A percentile compares a stretch with the other conserved stretches of the same genome.
Conservation (phyloP, 2,888 invertebrate genomes). For the Temnothorax unifasciatus region DNA sequence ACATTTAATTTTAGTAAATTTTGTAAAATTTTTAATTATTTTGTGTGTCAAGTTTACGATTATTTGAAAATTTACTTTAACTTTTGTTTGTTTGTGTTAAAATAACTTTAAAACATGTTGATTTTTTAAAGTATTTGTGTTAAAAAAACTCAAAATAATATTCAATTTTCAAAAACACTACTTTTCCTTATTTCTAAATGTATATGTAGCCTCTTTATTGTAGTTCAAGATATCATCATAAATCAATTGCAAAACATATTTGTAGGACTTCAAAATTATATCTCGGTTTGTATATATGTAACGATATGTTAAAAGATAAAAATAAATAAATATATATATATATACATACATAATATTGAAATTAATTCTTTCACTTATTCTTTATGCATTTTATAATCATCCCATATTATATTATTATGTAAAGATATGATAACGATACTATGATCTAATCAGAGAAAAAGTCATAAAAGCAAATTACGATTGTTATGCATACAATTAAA, state of each 20-base stretch:
- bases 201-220: no score
- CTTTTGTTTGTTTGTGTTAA: no score
- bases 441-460: background rate
- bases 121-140: no score
- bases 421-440: no score
- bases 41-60: no score
- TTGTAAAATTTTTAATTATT: no score
- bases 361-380: background rate
- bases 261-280: background rate
- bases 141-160: no score
- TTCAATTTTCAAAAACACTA: no score
- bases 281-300: background rate
- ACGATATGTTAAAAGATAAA: background rate
- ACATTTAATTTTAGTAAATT: no score
- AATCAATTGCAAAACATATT: background rate
- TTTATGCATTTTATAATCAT: background rate
- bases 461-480: background rate
- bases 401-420: background rate
- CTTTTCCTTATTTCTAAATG: no score
- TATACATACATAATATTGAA: background rate
- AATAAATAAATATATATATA: background rate
- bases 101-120: no score
- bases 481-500: background rate
- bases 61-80: no score
- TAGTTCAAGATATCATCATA: background rate